These are phyloP conservation scores for Trematomus bernacchii DNA, from an alignment of 2,797 vertebrate genomes.

Conservation along the genomic window DNA sequence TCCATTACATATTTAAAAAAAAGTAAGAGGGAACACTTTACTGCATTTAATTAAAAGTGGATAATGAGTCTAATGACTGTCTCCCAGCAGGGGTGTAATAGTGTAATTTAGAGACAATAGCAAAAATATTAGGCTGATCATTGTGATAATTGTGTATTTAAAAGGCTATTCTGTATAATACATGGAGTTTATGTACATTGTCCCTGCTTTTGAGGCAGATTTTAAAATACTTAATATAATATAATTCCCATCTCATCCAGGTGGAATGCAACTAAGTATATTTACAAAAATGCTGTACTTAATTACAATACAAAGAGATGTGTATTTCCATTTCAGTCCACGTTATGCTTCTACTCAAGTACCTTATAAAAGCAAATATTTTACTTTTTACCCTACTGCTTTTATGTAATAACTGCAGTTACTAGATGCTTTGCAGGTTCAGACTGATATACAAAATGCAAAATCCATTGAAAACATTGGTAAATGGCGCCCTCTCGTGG, in stretches of 20 bases:
- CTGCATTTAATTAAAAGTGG: constrained; percentile 40
- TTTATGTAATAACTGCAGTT: too few species aligned
- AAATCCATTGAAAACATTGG: too few species aligned
- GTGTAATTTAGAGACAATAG: background rate
- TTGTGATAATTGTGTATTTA: background rate
- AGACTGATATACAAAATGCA: too few species aligned
- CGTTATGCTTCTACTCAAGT: too few species aligned
- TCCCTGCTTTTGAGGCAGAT: background rate
- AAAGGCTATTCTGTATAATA: background rate
- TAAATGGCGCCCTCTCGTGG: too few species aligned
- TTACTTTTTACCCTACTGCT: too few species aligned
- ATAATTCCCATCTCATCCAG: background rate
- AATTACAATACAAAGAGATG: too few species aligned
- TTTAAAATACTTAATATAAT: background rate
- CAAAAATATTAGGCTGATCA: background rate
- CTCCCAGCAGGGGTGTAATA: background rate
- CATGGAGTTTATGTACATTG: background rate
- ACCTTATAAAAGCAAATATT: too few species aligned
- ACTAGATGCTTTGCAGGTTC: too few species aligned
- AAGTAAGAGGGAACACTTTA: background rate
- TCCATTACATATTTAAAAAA: constrained; percentile 22
- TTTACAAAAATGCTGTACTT: too few species aligned
- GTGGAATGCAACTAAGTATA: too few species aligned
- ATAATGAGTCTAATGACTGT: constrained; percentile 3
- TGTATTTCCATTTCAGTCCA: too few species aligned